Conservation (phyloP, 2,888 invertebrate genomes). For the Gryllus longicercus region DNA sequence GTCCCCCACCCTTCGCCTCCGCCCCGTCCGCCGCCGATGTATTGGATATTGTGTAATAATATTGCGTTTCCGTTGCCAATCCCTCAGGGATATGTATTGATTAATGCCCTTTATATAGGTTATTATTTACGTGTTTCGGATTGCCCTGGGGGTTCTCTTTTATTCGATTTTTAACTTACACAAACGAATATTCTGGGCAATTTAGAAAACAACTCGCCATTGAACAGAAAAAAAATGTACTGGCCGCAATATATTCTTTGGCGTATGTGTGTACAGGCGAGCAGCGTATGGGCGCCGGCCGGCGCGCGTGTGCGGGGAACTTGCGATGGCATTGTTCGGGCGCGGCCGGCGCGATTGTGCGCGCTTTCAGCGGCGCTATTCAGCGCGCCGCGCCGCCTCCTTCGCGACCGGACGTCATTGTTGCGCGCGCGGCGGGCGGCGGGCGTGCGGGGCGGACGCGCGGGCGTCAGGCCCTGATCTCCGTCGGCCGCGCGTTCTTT, state of each 20-base stretch:
- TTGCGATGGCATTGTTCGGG: neutral
- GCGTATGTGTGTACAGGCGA: neutral
- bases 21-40: constrained; percentile 19
- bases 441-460: too few species aligned
- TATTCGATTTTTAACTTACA: constrained; percentile 27
- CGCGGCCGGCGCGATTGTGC: neutral
- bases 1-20: constrained; percentile 17
- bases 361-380: neutral
- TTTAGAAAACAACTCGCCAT: constrained; percentile 18
- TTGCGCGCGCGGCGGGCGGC: too few species aligned
- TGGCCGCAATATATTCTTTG: constrained; percentile 1
- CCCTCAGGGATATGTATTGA: constrained; percentile 27
- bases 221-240: constrained; percentile 9
- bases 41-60: constrained; percentile 27
- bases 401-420: neutral
- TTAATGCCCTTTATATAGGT: constrained; percentile 27
- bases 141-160: constrained; percentile 23
- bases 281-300: neutral
- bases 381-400: neutral
- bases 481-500: too few species aligned
- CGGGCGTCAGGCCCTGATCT: too few species aligned
- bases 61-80: constrained; percentile 26
- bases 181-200: constrained; percentile 25
- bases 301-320: constrained; percentile 6
- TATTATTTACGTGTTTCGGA: constrained; percentile 26